Base-by-base conservation (phyloP, 2,113 vertebrate species). In the Apodemus sylvaticus region DNA sequence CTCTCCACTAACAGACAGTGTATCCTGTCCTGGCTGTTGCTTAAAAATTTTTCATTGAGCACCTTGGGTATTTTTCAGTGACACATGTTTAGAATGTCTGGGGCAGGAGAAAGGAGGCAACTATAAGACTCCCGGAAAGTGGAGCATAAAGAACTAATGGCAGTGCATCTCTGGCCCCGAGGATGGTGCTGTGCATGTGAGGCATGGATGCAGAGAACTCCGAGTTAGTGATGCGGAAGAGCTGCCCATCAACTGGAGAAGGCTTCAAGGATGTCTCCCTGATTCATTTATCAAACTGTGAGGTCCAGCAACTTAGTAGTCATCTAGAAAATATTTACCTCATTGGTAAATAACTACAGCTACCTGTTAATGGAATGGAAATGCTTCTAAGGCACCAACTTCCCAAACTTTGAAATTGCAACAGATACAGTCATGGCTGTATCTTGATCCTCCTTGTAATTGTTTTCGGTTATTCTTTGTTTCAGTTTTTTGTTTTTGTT, bases 1-100 rank as follows among this genome's bases (percentile, higher is more conserved):
- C 42, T 85, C 31, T 86, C 55, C 36, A 86, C 66, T 12, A 34
- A 95, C 92, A 58, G 45, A 90, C 55, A n/a, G 45, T 22, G 53
- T 53, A 48, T 55, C 31, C 45, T n/a, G 16, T 55, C 31, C 45
- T n/a, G 16, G 51, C 68, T 74, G 48, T 48, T 90, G 45, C 86
- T 92, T 94, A 36, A 76, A 96, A 87, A 90, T 9, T 31, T 62
- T 83, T n/a, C 29, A 36, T 81, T 58, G 78, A 24, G 9, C 31
- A 81, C 51, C 34, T 81, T 36, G 24, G 34, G 70, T 88, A 55
- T 85, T 79, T 91, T 85, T 48, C 31, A 88, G 20, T 16, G 71
- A 73, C 62, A 90, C 53, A 87, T 45, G 86, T 94, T 95, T 85
- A 92, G 89, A 91, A 83, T 66, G 53, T 77, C 95, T 19, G 68